Evolutionary conservation across 2,888 invertebrate genomes (phyloP), one percentile per base, ranked within the genome.

Genomic region (Colletes collaris): DNA sequence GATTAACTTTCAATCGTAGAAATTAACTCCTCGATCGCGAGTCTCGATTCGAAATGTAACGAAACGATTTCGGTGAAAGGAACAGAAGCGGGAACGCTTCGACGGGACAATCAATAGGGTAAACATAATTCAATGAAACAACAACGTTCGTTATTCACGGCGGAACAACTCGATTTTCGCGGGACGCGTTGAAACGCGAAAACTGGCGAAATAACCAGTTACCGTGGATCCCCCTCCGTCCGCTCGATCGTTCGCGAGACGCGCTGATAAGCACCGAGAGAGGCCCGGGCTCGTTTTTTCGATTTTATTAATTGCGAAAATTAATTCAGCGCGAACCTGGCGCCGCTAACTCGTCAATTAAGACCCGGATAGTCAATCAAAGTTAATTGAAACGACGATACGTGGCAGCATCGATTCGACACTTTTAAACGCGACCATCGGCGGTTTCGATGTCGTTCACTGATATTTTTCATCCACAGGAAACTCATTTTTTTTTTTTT

Each of bases 281-380:
- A 16, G 53, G 64, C 46, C 52, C 58, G 53, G 16, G 50, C 44
- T 55, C 35, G 50, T 68, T 40, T 75, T 82, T 60, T 27, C 73
- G 83, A 75, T 85, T 84, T 79, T 76, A 81, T 84, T 84, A 74
- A 84, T 81, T 84, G 85, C 74, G 62, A 68, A 70, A 75, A 77
- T 79, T 80, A 79, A 79, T 80, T 75, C 77, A 64, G 52, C 64
- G 59, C 8, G 19, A 37, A 55, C 19, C 56, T 3, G 50, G 64
- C 60, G 50, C 49, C 60, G 81, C 64, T 79, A 74, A 83, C 87
- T 79, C 62, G 79, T 81, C 86, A 83, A 86, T 86, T 85, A 85
- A 86, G 77, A 82, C 70, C 27, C 70, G 85, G 75, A 86, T 84
- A 82, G 80, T 86, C 82, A 80, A 85, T 86, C 85, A 80, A 85